Evolutionary conservation across 2,797 vertebrate species (phyloP).

Genomic region (Selene dorsalis): DNA sequence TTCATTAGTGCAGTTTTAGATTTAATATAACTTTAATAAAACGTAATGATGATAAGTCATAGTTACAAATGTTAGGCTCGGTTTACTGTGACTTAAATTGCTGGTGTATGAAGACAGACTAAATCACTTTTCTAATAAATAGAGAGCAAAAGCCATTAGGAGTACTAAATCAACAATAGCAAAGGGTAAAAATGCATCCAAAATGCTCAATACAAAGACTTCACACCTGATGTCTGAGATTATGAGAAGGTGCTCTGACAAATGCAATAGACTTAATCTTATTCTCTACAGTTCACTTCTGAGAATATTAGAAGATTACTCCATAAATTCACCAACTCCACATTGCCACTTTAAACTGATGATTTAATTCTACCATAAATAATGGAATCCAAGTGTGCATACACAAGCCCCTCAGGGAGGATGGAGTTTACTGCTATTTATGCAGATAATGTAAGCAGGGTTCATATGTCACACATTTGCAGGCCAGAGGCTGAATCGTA

Average conservation of each 20-base stretch:
- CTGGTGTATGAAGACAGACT: background rate
- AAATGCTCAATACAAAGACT: background rate
- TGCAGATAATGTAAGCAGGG: constrained; percentile 28
- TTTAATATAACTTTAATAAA: background rate
- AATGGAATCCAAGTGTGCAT: constrained; percentile 27
- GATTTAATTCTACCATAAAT: constrained; percentile 25
- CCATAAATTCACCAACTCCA: background rate
- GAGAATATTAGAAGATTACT: background rate
- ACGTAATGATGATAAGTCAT: background rate
- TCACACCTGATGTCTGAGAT: background rate
- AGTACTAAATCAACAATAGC: background rate
- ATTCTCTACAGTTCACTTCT: background rate
- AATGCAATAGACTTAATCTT: background rate
- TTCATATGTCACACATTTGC: constrained; percentile 42
- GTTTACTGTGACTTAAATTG: background rate
- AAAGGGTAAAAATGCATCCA: background rate
- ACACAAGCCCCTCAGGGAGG: constrained; percentile 4
- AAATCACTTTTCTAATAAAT: background rate
- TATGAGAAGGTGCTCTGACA: background rate
- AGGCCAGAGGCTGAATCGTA: constrained; percentile 16
- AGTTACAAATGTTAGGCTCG: background rate
- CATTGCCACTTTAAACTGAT: background rate
- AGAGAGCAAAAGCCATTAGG: background rate
- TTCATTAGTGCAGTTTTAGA: background rate
- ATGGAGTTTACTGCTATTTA: constrained; percentile 33